Percentiles rank a stretch among this genome's conserved stretches.
Conservation (phyloP, 2,113 vertebrate species). For the Halichoerus grypus region DNA sequence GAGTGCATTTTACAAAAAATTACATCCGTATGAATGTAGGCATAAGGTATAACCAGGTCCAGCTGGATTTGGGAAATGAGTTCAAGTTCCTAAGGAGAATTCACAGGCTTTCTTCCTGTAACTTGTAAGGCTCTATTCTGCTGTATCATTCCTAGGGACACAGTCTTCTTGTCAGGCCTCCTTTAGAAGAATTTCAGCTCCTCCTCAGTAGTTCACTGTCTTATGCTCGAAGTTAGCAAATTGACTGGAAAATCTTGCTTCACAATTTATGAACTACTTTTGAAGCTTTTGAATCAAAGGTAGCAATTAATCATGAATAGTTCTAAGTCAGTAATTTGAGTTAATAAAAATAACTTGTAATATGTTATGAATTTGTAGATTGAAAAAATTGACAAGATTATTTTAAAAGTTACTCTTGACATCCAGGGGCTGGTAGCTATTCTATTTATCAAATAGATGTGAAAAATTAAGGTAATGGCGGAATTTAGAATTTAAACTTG, state of each 20-base stretch:
- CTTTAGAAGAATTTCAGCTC: background rate
- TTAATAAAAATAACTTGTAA: slow-evolving; percentile 14
- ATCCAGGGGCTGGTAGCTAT: background rate
- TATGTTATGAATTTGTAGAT: slow-evolving; percentile 14
- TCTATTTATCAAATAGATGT: slow-evolving; percentile 38
- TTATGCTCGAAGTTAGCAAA: background rate
- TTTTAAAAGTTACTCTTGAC: slow-evolving; percentile 21
- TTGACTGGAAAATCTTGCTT: slow-evolving; percentile 44
- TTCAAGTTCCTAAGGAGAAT: background rate
- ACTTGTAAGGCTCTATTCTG: background rate
- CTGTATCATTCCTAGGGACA: background rate
- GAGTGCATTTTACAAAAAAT: background rate
- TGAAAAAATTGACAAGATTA: background rate
- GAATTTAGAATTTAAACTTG: slow-evolving; percentile 11
- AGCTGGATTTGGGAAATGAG: background rate
- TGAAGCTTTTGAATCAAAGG: background rate
- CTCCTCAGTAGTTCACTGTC: background rate
- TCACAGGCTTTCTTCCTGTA: background rate
- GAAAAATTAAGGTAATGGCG: background rate
- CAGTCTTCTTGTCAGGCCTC: background rate
- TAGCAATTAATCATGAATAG: slow-evolving; percentile 5
- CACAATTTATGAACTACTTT: slow-evolving; percentile 7
- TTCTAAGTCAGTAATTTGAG: slow-evolving; percentile 7
- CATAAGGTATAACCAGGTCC: background rate
- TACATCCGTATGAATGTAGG: background rate